Conservation (phyloP, 2,113 vertebrate genomes). For the Cyanoderma ruficeps region DNA sequence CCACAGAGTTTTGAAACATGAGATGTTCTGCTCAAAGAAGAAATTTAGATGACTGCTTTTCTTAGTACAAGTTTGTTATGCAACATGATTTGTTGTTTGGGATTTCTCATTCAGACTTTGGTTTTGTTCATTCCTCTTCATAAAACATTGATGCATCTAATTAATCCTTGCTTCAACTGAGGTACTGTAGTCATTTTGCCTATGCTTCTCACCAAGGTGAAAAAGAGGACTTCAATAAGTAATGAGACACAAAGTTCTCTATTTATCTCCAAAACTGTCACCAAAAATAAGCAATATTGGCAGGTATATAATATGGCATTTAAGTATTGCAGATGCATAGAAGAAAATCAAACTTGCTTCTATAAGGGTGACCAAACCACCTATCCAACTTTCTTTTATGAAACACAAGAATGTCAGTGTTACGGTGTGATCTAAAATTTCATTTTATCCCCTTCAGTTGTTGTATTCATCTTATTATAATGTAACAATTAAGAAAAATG, state of each 20-base stretch:
- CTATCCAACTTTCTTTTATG: background rate
- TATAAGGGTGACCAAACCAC: background rate
- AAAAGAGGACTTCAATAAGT: background rate
- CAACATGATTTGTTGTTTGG: background rate
- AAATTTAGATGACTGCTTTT: background rate
- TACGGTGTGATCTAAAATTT: background rate
- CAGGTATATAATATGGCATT: background rate
- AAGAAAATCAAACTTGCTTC: background rate
- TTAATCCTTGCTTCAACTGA: background rate
- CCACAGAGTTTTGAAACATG: background rate
- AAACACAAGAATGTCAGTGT: background rate
- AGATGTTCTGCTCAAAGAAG: background rate
- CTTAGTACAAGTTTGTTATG: background rate
- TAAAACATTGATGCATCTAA: background rate
- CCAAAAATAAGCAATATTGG: background rate
- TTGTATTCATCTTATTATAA: background rate
- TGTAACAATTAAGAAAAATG: background rate
- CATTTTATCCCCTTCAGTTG: background rate
- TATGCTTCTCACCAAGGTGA: background rate
- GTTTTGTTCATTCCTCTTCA: background rate
- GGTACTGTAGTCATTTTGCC: background rate
- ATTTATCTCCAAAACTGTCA: background rate
- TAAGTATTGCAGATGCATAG: background rate
- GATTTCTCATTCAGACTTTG: background rate
- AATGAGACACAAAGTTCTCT: background rate